Evolutionary conservation across 2,888 invertebrate genomes (phyloP), one percentile per base, ranked within the genome.

Genomic region (Malthinus seriepunctatus): DNA sequence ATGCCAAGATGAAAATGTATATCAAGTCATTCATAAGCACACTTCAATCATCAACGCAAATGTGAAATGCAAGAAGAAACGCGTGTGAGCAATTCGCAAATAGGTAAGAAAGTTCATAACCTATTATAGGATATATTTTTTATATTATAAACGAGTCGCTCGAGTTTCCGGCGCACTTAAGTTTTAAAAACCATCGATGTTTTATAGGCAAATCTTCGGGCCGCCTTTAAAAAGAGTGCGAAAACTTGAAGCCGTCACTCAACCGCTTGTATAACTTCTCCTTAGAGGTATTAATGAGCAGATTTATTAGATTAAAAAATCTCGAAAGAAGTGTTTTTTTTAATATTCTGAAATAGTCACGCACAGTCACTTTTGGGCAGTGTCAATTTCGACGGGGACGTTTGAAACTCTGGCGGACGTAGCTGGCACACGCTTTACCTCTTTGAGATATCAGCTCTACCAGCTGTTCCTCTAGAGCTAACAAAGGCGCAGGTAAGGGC

Each of bases 361-460:
- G 49, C 62, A 53, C 57, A 59, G 46, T 53, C 59, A 56, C 65
- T 60, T n/a, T n/a, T 56, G 44, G 54, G 62, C 61, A 62, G 63
- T 66, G 64, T 66, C 56, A 67, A 57, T 66, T 64, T 60, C 69
- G 68, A 54, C 69, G 73, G 61, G 72, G 76, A 59, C 75, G 71
- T 78, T 82, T 84, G 80, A 87, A 82, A 80, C 87, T 87, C 80
- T 84, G 84, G 75, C 85, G 83, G 76, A 88, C 82, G 79, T 85
- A 87, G 75, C 79, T 83, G 77, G 86, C 87, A 80, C 88, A 88
- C 74, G 87, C 88, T 80, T 86, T 87, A 74, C 82, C 78, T 63
- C 82, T 79, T 68, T 80, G 78, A 66, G 80, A 76, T 70, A 83
- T 83, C 71, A 83, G 81, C 70, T 83, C 84, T 74, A 84, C 82